Evolutionary conservation across 1,140 invertebrate genomes (phyloP), one percentile per base, ranked within the genome.

Genomic region (Amyelois transitella): DNA sequence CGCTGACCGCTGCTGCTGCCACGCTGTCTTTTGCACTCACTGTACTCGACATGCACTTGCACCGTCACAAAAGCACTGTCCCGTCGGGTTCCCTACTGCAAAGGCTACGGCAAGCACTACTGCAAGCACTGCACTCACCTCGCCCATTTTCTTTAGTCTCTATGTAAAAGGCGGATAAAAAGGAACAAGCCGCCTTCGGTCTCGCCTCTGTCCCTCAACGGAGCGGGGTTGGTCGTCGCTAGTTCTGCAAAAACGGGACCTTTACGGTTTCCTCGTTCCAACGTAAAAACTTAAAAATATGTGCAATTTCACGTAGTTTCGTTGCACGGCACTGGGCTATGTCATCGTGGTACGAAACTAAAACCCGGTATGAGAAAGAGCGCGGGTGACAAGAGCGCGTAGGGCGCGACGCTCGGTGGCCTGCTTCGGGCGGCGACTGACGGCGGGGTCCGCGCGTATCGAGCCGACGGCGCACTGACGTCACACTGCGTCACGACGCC

Each of bases 401-500:
- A 70, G 75, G 69, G 78, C 78, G 77, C 85, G 81, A 77, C 84
- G 76, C 74, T 80, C 73, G 75, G 75, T 69, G 82, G 85, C 85
- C 84, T 80, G 81, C 66, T 76, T 74, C 81, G 82, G 83, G 81
- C 82, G 83, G 80, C 83, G 86, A 86, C 83, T 85, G 83, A 71
- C 69, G 77, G 62, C 67, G 71, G 75, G 69, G 75, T 71, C 72
- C 65, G 72, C 77, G 74, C 70, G 72, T 85, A 84, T 86, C 65
- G 83, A 86, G 82, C 79, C 76, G 78, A 70, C 71, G 69, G 82
- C 78, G 75, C 83, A 80, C 76, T 84, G 85, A 85, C 88, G 88
- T 88, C 87, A 89, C 86, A 89, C 86, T 89, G 88, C 86, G 88
- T 89, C 86, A 88, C 86, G 86, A 83, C 84, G 86, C 84, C 79